Base-by-base conservation (phyloP, 2,888 invertebrate species). In the Isoperla grammatica region DNA sequence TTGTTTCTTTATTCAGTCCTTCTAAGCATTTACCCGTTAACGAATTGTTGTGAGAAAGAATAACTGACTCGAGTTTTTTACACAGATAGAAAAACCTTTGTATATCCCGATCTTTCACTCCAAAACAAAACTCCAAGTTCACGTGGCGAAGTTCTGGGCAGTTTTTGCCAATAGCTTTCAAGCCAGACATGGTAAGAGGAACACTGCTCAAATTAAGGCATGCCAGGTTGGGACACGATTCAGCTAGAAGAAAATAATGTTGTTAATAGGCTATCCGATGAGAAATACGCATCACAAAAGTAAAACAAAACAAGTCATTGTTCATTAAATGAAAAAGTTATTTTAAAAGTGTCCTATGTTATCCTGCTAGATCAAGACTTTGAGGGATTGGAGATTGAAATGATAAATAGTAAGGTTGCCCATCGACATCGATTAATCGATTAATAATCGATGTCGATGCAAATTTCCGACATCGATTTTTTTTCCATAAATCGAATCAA, bases 141-240 rank as follows among this genome's bases (percentile, higher is more conserved):
- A 83, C 71, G 37, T 66, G 74, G 65, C 72, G 78, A 19, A 82
- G 71, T 56, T 78, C 70, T 58, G 76, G 68, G 81, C 81, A 60
- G 78, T 78, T 59, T 75, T 75, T 22, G 77, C 71, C 13, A 82
- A 67, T 2, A 79, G 77, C 65, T 65, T 29, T 61, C 49, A 74
- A 68, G 37, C 79, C 81, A 73, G 79, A 78, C 64, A 79, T 77
- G 61, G 78, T 78, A 1, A 81, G 76, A 60, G 75, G 72, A 71
- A 82, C 75, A 17, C 75, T 2, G 68, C 67, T 40, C 5, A 79
- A 75, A 72, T 80, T 77, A 42, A 82, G 72, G 61, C 74, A 76
- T 63, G 79, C 78, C 1, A 83, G 74, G 69, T 78, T 76, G 8
- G 80, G 80, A 64, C 82, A 82, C 69, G 45, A 17, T 9, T 50